Evolutionary conservation across 2,888 invertebrate genomes (phyloP), one percentile per base, ranked within the genome.

Genomic region (Plagiodera versicolora): DNA sequence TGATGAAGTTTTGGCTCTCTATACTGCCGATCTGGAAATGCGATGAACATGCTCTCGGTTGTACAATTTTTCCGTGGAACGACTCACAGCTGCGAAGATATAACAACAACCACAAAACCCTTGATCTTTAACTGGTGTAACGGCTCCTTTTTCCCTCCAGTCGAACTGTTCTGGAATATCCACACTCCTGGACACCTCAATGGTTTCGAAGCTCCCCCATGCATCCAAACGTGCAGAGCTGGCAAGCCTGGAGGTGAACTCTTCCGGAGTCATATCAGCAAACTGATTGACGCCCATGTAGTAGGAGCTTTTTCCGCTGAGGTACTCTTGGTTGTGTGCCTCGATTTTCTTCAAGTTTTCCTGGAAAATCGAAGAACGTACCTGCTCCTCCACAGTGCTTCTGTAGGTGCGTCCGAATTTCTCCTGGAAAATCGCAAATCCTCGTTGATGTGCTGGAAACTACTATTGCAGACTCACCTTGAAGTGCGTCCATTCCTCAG

Each of bases 111-210:
- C 70, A 56, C 72, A 72, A 1, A 45, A 3, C 39, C 59, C 68
- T 69, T 72, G 69, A 49, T 70, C 47, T 52, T 68, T 68, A n/a
- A 72, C 66, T 17, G 30, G 55, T 1, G 69, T 70, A 14, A 72
- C 70, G 9, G 66, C 67, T 9, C 69, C 69, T 32, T 63, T 44
- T 8, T 63, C 53, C 32, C 69, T 69, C 72, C 72, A 73, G 49
- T 72, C 71, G 32, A 72, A 46, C 9, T 52, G 49, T 6, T 48
- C 61, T 30, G 68, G 65, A 14, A 39, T 9, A 39, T 39, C 6
- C n/a, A 11, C 11, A 10, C 9, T 14, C 3, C 2, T 1, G 14
- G 39, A 14, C 2, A 39, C 14, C 3, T 39, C 14, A 4, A 39
- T 39, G 1, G 14, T 39, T 39, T 14, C 6, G 1, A 14, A 39